These are phyloP conservation scores for Calycopis cecrops DNA, from an alignment of 1,140 invertebrate genomes.

Conservation along the genomic window DNA sequence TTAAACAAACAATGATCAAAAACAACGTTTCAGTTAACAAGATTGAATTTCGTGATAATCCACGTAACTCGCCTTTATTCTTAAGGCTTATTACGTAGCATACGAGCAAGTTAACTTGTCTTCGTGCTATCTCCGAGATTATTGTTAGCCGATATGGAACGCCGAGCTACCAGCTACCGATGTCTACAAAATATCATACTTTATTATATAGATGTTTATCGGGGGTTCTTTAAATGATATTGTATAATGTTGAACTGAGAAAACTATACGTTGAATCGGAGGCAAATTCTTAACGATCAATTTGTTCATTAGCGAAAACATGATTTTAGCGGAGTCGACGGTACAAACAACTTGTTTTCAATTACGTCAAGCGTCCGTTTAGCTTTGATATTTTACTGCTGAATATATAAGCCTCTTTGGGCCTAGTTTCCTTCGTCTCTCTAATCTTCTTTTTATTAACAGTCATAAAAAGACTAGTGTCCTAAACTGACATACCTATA, in stretches of 20 bases:
- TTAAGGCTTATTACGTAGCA: constrained; percentile 56
- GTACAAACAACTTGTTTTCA: not conserved
- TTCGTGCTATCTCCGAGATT: constrained; percentile 63
- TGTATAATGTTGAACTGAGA: not conserved
- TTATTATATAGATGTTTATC: constrained; percentile 35
- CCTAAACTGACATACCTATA: too few species aligned
- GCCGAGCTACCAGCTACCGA: constrained; percentile 31
- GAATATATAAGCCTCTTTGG: constrained; percentile 29
- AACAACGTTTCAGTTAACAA: constrained; percentile 68
- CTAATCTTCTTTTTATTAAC: too few species aligned
- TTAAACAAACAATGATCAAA: constrained; percentile 48
- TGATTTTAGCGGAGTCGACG: not conserved
- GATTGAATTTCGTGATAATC: constrained; percentile 55
- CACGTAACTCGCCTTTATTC: constrained; percentile 55
- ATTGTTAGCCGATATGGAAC: constrained; percentile 56
- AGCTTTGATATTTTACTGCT: constrained; percentile 25
- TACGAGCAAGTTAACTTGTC: constrained; percentile 67
- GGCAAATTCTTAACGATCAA: not conserved
- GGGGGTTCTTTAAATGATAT: constrained; percentile 20
- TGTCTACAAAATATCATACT: constrained; percentile 27
- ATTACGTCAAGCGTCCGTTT: constrained; percentile 6
- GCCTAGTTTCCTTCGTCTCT: too few species aligned
- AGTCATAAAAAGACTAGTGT: too few species aligned
- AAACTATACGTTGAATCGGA: not conserved
- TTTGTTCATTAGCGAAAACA: constrained; percentile 3